A percentile compares a stretch with the other conserved stretches of the same genome.
Evolutionary conservation across 2,797 vertebrate species (phyloP).

Genomic region (Delichon dasypus): DNA sequence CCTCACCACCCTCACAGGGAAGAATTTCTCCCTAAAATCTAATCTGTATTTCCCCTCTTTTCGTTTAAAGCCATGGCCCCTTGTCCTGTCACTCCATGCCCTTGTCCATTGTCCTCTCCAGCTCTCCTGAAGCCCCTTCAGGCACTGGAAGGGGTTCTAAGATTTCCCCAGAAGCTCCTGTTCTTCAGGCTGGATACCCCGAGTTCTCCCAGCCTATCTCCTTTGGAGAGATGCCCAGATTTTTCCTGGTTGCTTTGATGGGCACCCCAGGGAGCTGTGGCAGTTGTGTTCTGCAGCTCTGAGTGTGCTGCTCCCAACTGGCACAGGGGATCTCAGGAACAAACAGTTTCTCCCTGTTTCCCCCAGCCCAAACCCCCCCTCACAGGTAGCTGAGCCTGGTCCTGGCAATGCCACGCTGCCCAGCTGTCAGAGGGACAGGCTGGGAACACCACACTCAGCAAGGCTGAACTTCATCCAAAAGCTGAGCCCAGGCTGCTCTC

Average conservation of each 20-base stretch:
- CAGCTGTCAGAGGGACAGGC: neutral
- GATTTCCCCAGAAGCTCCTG: neutral
- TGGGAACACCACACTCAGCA: neutral
- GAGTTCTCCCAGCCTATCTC: neutral
- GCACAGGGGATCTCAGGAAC: neutral
- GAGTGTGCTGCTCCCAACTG: neutral
- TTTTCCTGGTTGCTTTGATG: neutral
- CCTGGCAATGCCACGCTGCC: neutral
- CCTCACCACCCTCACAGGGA: neutral
- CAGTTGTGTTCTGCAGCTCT: neutral
- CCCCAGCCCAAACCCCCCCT: neutral
- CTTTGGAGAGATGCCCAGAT: neutral
- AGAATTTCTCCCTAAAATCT: neutral
- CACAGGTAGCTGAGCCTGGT: neutral
- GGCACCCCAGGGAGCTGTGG: neutral
- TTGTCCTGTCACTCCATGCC: neutral
- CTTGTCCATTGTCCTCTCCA: neutral
- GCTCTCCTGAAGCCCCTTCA: neutral
- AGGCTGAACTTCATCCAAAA: neutral
- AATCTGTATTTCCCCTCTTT: neutral
- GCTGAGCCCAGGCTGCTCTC: neutral
- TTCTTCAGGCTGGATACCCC: neutral
- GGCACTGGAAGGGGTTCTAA: neutral
- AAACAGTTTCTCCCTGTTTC: neutral
- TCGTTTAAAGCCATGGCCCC: neutral